phyloP scores from a whole-genome alignment of 1,140 invertebrate genomes.

The silkworm (Bombyx mori) region ASM3026992v2 NC_085113.1:13337001-13337500 shows the following conservation, averaged over 20 bases:
- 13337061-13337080: slow-evolving; percentile 20
- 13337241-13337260: slow-evolving; percentile 60
- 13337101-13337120: slow-evolving; percentile 79
- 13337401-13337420: too few species aligned
- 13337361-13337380: not conserved
- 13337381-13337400: too few species aligned
- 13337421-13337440: too few species aligned
- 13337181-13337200: slow-evolving; percentile 79
- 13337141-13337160: slow-evolving; percentile 77
- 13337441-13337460: too few species aligned
- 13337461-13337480: too few species aligned
- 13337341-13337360: slow-evolving; percentile 72
- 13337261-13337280: slow-evolving; percentile 76
- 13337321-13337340: slow-evolving; percentile 78
- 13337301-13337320: slow-evolving; percentile 77
- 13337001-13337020: too few species aligned
- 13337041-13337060: not conserved
- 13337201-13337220: slow-evolving; percentile 75
- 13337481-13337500: too few species aligned
- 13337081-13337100: slow-evolving; percentile 67
- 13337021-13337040: too few species aligned
- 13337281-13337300: slow-evolving; percentile 76
- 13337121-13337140: slow-evolving; percentile 84
- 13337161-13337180: slow-evolving; percentile 74
- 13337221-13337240: slow-evolving; percentile 75